Evolutionary conservation across 2,888 invertebrate species (phyloP), one percentile per base, ranked within the genome.

Genomic region (Pristionchus maxplancki): DNA sequence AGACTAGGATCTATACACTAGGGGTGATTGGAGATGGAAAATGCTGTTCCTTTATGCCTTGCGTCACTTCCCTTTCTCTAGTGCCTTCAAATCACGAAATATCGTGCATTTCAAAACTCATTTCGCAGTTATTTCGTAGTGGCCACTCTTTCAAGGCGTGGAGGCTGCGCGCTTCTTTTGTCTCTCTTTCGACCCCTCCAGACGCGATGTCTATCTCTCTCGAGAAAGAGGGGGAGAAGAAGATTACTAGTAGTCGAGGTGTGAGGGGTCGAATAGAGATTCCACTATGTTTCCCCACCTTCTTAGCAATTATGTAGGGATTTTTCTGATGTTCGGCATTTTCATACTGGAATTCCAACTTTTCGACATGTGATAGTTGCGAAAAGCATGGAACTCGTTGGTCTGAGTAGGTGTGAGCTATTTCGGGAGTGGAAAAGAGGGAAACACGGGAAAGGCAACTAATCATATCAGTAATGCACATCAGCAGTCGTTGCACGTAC

Each of bases 111-210:
- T 58, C 58, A 71, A 71, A 71, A 71, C 71, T 71, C 34, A 71
- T 71, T 71, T 71, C 71, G 31, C 71, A 9, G 37, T 34, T 71
- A 71, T 64, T 64, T 64, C 64, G 64, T 71, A 71, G 71, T 71
- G 71, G 34, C 71, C 71, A 71, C 20, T 24, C 71, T 37, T 64
- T 64, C 11, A 31, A 64, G 31, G n/a, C 62, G 44, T 24, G 62
- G 28, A 37, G 9, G 40, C 78, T 44, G n/a, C 17, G 44, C 20
- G 24, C 82, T 53, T 83, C 34, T 15, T 83, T 83, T 83, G 53
- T 83, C 53, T 83, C 78, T 28, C 78, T 15, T 31, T 74, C 44
- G 34, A 15, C 71, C 64, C 71, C 71, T 37, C 37, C 71, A 71
- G 64, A 64, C 71, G 13, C 28, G 24, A n/a, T 31, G 82, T 82